Evolutionary conservation across 2,888 invertebrate genomes (phyloP), one percentile per base, ranked within the genome.

Genomic region (Eupithecia exiguata): DNA sequence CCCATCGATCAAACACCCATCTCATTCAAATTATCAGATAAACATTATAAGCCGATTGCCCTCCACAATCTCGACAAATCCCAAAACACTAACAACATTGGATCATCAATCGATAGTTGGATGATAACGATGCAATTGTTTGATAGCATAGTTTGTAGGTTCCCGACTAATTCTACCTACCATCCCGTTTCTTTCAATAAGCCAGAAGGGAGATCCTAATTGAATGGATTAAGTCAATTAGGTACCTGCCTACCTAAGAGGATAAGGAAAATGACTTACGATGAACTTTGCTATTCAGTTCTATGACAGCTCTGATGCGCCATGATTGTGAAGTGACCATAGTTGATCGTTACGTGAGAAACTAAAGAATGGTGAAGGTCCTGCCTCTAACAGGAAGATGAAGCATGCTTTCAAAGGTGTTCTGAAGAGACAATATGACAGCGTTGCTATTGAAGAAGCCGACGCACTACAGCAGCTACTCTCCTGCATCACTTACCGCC

Each of bases 401-500:
- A 85, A 81, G 84, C 89, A 89, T 89, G 89, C 89, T 75, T 36
- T 74, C 61, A 58, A 73, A 68, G 71, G 72, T 77, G 76, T 78
- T 80, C 66, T 69, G 62, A 69, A 53, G 61, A 74, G 46, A 70
- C 49, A n/a, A n/a, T n/a, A 77, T 82, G 84, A 83, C 82, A 88
- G 86, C 85, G 76, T 87, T 87, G 85, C 88, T 90, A 89, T 87
- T 85, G 81, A 91, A 87, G 85, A 93, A 93, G 92, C 92, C 86
- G 79, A 89, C 87, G 91, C 91, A 87, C 90, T 91, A 91, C 86
- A 85, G 87, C 89, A 85, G 86, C 86, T 77, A 87, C 87, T 88
- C 86, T 84, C 85, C 88, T 85, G 81, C 80, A 91, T 92, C 92
- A 94, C 93, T 93, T 93, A 93, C 93, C 94, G 90, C 93, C 94